Percentiles rank a stretch among this genome's conserved stretches.
Evolutionary conservation across 2,797 vertebrate genomes (phyloP).

Genomic region (Vultur gryphus): DNA sequence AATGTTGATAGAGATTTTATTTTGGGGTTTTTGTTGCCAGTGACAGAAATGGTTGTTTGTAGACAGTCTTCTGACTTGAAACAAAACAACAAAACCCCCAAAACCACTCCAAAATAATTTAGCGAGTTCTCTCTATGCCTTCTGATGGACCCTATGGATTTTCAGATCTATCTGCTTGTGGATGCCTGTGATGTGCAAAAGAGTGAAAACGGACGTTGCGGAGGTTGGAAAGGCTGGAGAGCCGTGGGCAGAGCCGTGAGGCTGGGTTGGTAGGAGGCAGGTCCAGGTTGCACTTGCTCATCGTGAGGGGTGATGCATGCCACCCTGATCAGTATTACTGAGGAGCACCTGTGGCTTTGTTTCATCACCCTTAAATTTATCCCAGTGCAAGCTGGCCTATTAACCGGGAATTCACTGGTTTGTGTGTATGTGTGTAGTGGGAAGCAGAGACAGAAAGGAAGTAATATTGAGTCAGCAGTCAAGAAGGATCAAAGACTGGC

Average conservation of each 20-base stretch:
- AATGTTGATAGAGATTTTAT: not conserved
- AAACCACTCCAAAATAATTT: fast-evolving
- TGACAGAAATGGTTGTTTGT: not conserved
- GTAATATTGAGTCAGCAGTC: not conserved
- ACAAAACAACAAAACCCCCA: not conserved
- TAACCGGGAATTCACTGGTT: not conserved
- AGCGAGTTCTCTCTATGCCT: not conserved
- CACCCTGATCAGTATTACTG: not conserved
- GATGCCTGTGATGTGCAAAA: not conserved
- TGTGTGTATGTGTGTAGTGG: not conserved
- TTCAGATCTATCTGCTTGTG: not conserved
- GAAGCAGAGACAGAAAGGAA: not conserved
- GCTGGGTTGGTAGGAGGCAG: not conserved
- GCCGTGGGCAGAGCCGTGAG: not conserved
- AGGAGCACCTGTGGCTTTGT: not conserved
- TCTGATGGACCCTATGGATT: not conserved
- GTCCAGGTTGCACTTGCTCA: not conserved
- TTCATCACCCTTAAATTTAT: not conserved
- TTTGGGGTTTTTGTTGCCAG: not conserved
- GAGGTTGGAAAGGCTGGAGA: not conserved
- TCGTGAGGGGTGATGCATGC: fast-evolving
- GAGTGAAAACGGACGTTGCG: not conserved
- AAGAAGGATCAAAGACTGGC: not conserved
- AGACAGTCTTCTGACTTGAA: not conserved
- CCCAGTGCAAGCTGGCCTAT: not conserved